A percentile compares a stretch with the other conserved stretches of the same genome.
Conservation (phyloP, 2,797 vertebrate species). For the Catamblyrhynchus diadema region DNA sequence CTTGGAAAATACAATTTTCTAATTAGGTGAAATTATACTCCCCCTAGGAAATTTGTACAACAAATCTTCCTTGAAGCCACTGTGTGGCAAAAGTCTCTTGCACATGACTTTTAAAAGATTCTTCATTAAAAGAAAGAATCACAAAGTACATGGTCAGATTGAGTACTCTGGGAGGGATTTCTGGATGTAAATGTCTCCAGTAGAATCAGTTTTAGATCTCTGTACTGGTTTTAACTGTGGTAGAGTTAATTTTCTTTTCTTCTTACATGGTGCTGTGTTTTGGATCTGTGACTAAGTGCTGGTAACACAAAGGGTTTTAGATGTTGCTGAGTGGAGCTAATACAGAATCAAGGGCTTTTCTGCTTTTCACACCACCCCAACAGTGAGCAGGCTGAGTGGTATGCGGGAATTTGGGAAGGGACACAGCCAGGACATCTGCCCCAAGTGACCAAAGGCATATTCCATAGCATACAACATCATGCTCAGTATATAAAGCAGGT, state of each 20-base stretch:
- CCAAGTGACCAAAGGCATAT: background rate
- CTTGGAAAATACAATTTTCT: background rate
- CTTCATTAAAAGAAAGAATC: background rate
- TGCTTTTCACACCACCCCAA: rapidly evolving
- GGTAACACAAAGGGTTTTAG: background rate
- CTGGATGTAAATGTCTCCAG: background rate
- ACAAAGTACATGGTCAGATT: background rate
- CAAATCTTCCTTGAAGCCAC: background rate
- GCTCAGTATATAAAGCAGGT: background rate
- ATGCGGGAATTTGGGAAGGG: background rate
- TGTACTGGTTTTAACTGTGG: background rate
- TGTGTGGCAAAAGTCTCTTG: background rate
- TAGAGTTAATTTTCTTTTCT: background rate
- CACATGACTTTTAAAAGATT: background rate
- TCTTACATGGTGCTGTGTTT: background rate
- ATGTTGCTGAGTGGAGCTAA: background rate
- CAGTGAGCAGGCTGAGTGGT: rapidly evolving
- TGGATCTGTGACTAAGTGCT: background rate
- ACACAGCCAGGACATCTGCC: background rate
- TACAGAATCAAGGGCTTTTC: background rate
- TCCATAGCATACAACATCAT: background rate
- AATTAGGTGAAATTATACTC: constrained; percentile 1
- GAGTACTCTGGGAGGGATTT: background rate
- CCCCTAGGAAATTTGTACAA: background rate
- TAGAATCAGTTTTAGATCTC: background rate